These are phyloP conservation scores for Serilophus lunatus DNA, from an alignment of 2,113 vertebrate genomes.

Conservation along the genomic window DNA sequence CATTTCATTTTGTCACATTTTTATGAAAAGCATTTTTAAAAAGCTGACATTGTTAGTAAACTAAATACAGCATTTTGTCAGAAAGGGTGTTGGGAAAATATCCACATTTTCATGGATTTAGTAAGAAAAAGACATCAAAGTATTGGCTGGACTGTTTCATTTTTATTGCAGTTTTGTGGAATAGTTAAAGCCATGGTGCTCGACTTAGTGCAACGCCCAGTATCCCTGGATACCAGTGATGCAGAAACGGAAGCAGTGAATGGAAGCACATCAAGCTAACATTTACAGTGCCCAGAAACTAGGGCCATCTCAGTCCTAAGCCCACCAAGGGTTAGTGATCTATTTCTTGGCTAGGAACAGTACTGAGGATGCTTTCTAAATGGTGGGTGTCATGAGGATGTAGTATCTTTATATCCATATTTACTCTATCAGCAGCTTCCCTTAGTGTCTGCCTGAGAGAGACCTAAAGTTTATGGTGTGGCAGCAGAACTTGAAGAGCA, in stretches of 20 bases:
- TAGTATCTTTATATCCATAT: not conserved
- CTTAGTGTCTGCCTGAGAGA: not conserved
- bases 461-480: not conserved
- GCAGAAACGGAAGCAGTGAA: not conserved
- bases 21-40: not conserved
- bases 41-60: not conserved
- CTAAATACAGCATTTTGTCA: conserved; percentile 5
- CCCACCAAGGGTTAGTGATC: not conserved
- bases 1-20: not conserved
- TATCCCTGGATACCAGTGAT: not conserved
- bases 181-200: not conserved
- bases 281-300: not conserved
- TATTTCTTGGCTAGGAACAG: not conserved
- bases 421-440: not conserved
- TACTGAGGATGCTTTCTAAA: not conserved
- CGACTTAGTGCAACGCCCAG: not conserved
- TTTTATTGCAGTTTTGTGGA: not conserved
- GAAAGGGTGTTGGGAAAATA: not conserved
- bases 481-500: not conserved
- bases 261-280: not conserved
- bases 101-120: conserved; percentile 12
- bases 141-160: not conserved
- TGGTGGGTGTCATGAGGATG: not conserved
- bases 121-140: conserved; percentile 23
- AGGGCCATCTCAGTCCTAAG: not conserved